phyloP scores from a whole-genome alignment of 2,888 invertebrate species.

The Tenodera sinensis region DNA sequence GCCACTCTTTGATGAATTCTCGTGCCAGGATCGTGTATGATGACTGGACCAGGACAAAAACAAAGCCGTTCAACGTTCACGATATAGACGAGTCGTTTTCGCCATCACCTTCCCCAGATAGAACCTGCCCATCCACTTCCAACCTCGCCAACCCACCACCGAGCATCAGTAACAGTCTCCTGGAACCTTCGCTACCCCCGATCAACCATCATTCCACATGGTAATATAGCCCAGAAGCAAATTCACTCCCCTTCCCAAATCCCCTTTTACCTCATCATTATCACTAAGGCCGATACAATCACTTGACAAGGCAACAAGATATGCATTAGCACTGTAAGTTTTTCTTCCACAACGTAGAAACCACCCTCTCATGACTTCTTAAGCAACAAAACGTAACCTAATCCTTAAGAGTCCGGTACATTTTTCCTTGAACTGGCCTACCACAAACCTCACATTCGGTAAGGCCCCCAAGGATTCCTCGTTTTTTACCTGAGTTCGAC shows the following conservation, averaged over 20 bases:
- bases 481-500: not conserved
- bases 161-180: not conserved
- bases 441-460: not conserved
- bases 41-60: slow-evolving; percentile 10
- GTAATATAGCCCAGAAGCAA: not conserved
- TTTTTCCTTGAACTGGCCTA: not conserved
- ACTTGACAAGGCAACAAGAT: not conserved
- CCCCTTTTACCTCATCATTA: not conserved
- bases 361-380: not conserved
- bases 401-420: not conserved
- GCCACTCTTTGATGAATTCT: not conserved
- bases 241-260: not conserved
- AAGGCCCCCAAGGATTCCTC: not conserved
- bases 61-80: not conserved
- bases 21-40: not conserved
- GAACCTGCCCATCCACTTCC: not conserved
- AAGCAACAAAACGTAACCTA: not conserved
- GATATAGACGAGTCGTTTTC: not conserved
- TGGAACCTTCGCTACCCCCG: not conserved
- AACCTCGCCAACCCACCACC: not conserved
- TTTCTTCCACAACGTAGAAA: not conserved
- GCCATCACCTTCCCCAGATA: not conserved
- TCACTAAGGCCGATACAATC: not conserved
- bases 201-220: not conserved
- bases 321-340: not conserved